Base-by-base conservation (phyloP, 2,797 vertebrate genomes). In the Lepilemur septentrionalis region DNA sequence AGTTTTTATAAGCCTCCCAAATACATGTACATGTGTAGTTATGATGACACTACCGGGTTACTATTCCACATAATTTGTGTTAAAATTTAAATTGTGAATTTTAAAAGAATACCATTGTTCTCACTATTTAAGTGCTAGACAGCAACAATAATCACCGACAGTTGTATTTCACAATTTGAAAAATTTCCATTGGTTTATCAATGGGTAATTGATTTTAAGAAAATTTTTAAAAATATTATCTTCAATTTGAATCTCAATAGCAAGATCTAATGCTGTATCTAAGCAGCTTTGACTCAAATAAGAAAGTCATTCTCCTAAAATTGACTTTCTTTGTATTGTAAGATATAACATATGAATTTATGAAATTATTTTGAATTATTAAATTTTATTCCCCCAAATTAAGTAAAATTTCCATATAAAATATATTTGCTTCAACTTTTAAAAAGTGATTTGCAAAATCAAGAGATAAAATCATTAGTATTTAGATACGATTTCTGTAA, bases 81-180 rank as follows among this genome's bases (percentile, higher is more conserved):
- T 94, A 46, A 94, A 93, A 43, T 94, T 76, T 83, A 94, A 96
- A 80, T 38, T 48, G n/a, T 69, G 48, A 61, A 75, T 69, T 95
- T 93, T 67, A 30, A 92, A 82, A 17, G 17, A 17, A 1, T 67
- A 57, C 46, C 22, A 28, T 32, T 50, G 75, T 4, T 88, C 25
- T n/a, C 32, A 22, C 15, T 46, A n/a, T 76, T 72, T 65, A 85
- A 89, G 73, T 89, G n/a, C 3, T 59, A 4, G 11, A 15, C 23
- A 63, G 46, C 35, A 89, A 83, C 25, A 81, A 41, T n/a, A 48
- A 73, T 82, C 38, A 32, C 38, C 88, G 7, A 63, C 15, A 57
- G 22, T 73, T 94, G 65, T 43, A 67, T 55, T 38, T 88, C 7
- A 7, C 5, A 76, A 41, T 55, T 50, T 91, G 41, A 91, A 48